Evolutionary conservation across 2,113 vertebrate genomes (phyloP), one percentile per base, ranked within the genome.

Genomic region (Cephalophus harveyi): DNA sequence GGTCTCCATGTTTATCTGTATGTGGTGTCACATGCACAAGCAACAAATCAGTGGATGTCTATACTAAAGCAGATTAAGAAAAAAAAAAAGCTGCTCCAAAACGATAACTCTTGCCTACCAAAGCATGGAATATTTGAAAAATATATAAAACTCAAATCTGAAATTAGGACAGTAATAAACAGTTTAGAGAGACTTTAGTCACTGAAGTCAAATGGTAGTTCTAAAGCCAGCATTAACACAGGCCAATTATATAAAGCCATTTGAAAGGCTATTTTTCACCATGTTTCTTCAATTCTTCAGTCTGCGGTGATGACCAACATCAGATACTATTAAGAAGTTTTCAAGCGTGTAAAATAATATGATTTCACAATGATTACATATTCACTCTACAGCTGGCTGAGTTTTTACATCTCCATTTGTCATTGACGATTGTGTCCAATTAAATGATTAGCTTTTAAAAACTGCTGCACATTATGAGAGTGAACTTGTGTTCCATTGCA

Each of bases 361-460:
- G 99, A 99, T 99, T 99, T 99, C 99, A 99, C 99, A 99, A 99
- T 99, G 99, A 99, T 99, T 99, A 99, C 99, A 99, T 99, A 99
- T 99, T 99, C 99, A 99, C 98, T 99, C 99, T 99, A 99, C 99
- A 99, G 99, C 99, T 99, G 99, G 99, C 99, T 99, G 99, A 99
- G 99, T 99, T 99, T 99, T 99, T 99, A 99, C 99, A 99, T 99
- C 99, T 99, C 99, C 99, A 99, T 99, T 99, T 99, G 99, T 99
- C 99, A 99, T 99, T 99, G 99, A 99, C 99, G 99, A 99, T 99
- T 99, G 99, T 99, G 99, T 99, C 99, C 99, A 99, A 99, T 99
- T 99, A 99, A 99, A 99, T 99, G 99, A 99, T 99, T 99, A 99
- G 99, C 99, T 99, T 99, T 99, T 99, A 99, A 99, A 99, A 99